Base-by-base conservation (phyloP, 2,888 invertebrate genomes). In the Siphlonurus alternatus region DNA sequence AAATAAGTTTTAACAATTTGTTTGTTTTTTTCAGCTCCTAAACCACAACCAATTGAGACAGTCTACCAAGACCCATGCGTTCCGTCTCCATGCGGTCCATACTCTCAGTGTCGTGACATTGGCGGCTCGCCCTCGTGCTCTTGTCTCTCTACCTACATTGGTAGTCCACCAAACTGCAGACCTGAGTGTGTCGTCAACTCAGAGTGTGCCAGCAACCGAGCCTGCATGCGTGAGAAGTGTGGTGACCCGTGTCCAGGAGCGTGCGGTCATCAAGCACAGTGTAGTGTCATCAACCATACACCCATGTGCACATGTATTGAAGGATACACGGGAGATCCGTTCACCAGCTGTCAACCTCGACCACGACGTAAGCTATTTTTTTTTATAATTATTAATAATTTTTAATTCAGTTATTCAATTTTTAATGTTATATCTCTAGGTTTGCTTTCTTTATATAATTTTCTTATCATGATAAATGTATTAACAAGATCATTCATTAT, bases 321-420 rank as follows among this genome's bases (percentile, higher is more conserved):
- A 23, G 86, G 86, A 61, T 88, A 83, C 70, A 82, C 80, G 2
- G 91, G 91, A 23, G 87, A 91, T 78, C 88, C 91, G 22, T 89
- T 89, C 72, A 83, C 78, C 66, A 83, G 79, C 68, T 89, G 89
- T 71, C 76, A 78, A 25, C 74, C 78, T 7, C 80, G 83, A 74
- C 83, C 81, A 63, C 76, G 77, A 71, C 77, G 83, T 80, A 81
- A n/a, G n/a, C n/a, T n/a, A n/a, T n/a, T n/a, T n/a, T n/a, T n/a
- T n/a, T n/a, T n/a, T n/a, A n/a, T n/a, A n/a, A n/a, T n/a, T n/a
- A n/a, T n/a, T n/a, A n/a, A n/a, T n/a, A n/a, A n/a, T n/a, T n/a
- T n/a, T n/a, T n/a, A 10, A 51, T n/a, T 22, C 20, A 5, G n/a
- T n/a, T 18, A 56, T 10, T 10, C 38, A 10, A 38, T 5, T 5